phyloP scores from a whole-genome alignment of 1,140 invertebrate genomes.

The Drosophila pseudoobscura region DNA sequence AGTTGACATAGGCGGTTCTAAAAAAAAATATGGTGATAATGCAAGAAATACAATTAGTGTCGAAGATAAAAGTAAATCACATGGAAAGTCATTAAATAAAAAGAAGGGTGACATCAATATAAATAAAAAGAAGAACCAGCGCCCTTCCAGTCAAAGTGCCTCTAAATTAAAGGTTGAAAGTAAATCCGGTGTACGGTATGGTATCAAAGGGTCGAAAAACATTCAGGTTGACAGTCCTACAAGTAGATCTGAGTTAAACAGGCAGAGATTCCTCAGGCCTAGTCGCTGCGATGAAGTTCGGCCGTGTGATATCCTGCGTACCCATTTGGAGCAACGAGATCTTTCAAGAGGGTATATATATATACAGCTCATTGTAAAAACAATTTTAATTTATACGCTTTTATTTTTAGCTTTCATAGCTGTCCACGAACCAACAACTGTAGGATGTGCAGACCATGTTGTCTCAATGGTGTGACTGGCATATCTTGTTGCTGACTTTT shows the following conservation, averaged over 20 bases:
- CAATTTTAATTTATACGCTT: no score
- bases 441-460: no score
- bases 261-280: constrained; percentile 2
- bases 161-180: background rate
- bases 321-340: constrained; percentile 56
- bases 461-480: no score
- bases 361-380: background rate
- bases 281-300: constrained; percentile 48
- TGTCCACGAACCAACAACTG: no score
- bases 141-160: background rate
- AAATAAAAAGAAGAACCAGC: background rate
- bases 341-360: constrained; percentile 50
- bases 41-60: background rate
- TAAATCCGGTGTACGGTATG: constrained; percentile 3
- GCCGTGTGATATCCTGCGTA: constrained; percentile 55
- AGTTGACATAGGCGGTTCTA: background rate
- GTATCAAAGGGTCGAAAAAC: constrained; percentile 23
- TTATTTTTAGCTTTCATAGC: no score
- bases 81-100: no score
- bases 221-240: background rate
- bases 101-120: background rate
- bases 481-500: no score
- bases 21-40: background rate
- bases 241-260: background rate
- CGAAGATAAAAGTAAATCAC: background rate